phyloP scores from a whole-genome alignment of 2,888 invertebrate genomes.

The Willowsia nigromaculata region DNA sequence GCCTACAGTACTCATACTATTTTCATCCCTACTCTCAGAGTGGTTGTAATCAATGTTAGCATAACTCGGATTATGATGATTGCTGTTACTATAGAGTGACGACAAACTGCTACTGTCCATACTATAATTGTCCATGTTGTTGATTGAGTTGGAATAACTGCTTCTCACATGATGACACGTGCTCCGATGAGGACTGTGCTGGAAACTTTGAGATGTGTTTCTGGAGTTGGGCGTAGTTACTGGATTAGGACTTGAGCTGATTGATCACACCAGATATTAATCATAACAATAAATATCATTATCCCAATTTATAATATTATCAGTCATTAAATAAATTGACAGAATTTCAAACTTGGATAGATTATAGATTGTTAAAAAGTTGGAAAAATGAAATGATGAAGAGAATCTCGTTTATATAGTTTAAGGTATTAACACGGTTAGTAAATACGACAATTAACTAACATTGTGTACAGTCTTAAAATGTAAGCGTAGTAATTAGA shows the following conservation, averaged over 20 bases:
- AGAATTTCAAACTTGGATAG: neutral
- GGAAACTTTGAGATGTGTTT: neutral
- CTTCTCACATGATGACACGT: neutral
- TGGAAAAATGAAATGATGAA: neutral
- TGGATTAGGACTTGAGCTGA: conserved; percentile 46
- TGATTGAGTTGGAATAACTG: neutral
- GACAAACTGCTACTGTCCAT: neutral
- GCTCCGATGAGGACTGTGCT: neutral
- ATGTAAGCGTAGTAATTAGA: conserved; percentile 6
- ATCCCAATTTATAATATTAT: neutral
- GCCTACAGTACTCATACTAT: neutral
- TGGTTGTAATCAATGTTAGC: neutral
- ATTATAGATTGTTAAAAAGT: neutral
- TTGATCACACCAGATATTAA: neutral
- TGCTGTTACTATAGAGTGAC: neutral
- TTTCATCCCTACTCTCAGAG: neutral
- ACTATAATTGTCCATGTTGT: neutral
- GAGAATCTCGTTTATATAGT: neutral
- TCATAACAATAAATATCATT: neutral
- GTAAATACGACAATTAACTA: neutral
- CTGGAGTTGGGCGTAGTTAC: conserved; percentile 14
- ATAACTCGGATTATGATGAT: neutral
- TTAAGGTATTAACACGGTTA: neutral
- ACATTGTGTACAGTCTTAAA: neutral
- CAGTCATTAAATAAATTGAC: neutral